Percentiles rank a stretch among this genome's conserved stretches.
Conservation (phyloP, 2,113 vertebrate genomes). For the Siphamia tubifer region DNA sequence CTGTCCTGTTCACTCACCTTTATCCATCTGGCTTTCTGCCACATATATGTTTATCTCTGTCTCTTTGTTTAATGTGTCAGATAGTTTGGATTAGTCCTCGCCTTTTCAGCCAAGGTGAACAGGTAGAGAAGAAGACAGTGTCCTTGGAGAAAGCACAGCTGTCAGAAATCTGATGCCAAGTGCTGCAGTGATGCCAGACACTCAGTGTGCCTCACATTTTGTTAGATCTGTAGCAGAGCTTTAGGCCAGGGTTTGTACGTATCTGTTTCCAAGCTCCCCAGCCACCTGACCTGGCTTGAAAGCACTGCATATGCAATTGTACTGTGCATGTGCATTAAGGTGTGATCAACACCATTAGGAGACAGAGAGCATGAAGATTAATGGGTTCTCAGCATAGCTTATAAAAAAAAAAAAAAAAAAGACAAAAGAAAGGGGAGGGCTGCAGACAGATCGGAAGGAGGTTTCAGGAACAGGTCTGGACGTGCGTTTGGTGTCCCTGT, state of each 20-base stretch:
- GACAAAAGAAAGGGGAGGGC: conserved; percentile 22
- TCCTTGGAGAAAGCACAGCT: conserved; percentile 67
- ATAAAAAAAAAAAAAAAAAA: not conserved
- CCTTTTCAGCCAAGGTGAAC: conserved; percentile 46
- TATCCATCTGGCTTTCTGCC: conserved; percentile 49
- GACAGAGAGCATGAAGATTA: conserved; percentile 10
- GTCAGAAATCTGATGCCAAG: conserved; percentile 64
- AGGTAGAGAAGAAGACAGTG: conserved; percentile 50
- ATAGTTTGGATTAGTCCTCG: conserved; percentile 30
- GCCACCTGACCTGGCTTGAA: conserved; percentile 49
- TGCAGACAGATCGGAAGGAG: conserved; percentile 28
- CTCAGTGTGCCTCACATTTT: conserved; percentile 51
- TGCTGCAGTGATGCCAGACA: conserved; percentile 55
- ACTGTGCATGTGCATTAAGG: not conserved
- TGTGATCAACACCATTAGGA: conserved; percentile 4
- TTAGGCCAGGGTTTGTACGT: conserved; percentile 38
- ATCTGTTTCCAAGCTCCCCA: conserved; percentile 45
- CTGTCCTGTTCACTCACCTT: conserved; percentile 47
- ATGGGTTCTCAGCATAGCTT: not conserved
- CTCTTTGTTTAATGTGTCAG: conserved; percentile 61
- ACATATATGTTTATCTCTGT: conserved; percentile 57
- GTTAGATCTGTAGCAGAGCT: conserved; percentile 58
- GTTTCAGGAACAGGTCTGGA: conserved; percentile 49
- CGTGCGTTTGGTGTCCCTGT: conserved; percentile 64
- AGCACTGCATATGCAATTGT: conserved; percentile 18